A percentile compares a stretch with the other conserved stretches of the same genome.
phyloP scores from a whole-genome alignment of 2,888 invertebrate species.

The Ennomos quercinarius region DNA sequence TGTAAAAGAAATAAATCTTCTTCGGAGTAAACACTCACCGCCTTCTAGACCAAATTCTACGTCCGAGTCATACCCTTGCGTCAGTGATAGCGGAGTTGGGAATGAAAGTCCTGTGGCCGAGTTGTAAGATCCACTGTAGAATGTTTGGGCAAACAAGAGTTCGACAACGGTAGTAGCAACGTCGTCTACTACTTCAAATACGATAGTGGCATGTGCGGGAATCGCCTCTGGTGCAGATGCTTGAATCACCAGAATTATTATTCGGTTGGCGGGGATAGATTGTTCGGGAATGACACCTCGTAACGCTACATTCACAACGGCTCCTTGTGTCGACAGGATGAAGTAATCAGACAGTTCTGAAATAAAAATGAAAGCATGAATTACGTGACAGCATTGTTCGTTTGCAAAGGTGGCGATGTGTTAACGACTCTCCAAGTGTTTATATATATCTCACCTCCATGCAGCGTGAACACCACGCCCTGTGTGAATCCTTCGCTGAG shows the following conservation, averaged over 20 bases:
- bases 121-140: conserved; percentile 47
- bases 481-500: conserved; percentile 45
- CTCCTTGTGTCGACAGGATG: too few relatives aligned
- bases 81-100: conserved; percentile 37
- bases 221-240: conserved; percentile 24
- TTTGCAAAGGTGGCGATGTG: too few relatives aligned
- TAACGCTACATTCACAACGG: too few relatives aligned
- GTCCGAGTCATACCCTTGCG: conserved; percentile 42
- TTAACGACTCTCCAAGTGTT: too few relatives aligned
- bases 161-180: conserved; percentile 30
- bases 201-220: conserved; percentile 25
- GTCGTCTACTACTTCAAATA: conserved; percentile 19
- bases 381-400: too few relatives aligned
- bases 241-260: conserved; percentile 29
- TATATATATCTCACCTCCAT: conserved; percentile 43
- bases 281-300: too few relatives aligned
- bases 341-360: too few relatives aligned
- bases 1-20: not conserved
- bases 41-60: conserved; percentile 50
- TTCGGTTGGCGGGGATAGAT: not conserved
- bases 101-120: conserved; percentile 36
- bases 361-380: not conserved
- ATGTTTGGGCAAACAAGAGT: conserved; percentile 43
- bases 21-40: conserved; percentile 37
- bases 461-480: conserved; percentile 42